Percentiles rank a stretch among this genome's conserved stretches.
Evolutionary conservation across 2,113 vertebrate species (phyloP).

Genomic region (Phyllopteryx taeniolatus): DNA sequence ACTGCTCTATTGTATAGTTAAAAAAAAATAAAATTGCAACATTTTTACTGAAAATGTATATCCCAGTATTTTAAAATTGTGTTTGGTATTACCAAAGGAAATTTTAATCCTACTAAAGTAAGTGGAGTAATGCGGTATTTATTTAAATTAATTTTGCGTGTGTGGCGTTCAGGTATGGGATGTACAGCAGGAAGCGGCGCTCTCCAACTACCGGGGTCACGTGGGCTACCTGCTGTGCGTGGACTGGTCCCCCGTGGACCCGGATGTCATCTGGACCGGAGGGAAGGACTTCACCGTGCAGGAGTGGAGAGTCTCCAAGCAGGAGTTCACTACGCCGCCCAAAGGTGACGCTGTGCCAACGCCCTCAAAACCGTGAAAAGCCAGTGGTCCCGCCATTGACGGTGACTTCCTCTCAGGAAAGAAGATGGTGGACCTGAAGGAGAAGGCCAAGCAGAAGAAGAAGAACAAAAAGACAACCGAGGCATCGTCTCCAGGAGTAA

Average conservation of each 20-base stretch:
- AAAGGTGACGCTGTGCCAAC: conserved; percentile 73
- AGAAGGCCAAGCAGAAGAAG: conserved; percentile 80
- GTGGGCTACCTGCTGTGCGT: conserved; percentile 83
- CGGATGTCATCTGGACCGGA: conserved; percentile 87
- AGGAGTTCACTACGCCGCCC: conserved; percentile 84
- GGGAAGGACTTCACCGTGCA: conserved; percentile 93
- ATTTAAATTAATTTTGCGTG: background rate
- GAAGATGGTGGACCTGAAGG: conserved; percentile 65
- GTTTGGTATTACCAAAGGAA: too few species aligned
- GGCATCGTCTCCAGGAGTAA: conserved; percentile 41
- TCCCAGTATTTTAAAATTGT: too few species aligned
- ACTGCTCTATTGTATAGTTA: too few species aligned
- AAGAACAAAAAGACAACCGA: conserved; percentile 73
- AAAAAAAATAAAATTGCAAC: too few species aligned
- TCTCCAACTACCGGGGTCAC: conserved; percentile 91
- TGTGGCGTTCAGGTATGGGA: conserved; percentile 85
- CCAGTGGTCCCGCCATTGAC: background rate
- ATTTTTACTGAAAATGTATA: too few species aligned
- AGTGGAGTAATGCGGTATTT: too few species aligned
- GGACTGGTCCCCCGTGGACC: conserved; percentile 88
- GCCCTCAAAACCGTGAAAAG: background rate
- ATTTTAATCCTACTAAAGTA: too few species aligned
- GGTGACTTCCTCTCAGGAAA: conserved; percentile 73
- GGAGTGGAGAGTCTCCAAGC: conserved; percentile 84
- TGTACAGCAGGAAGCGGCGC: conserved; percentile 80